Evolutionary conservation across 2,797 vertebrate species (phyloP).

Genomic region (Microctenopoma lineatum): DNA sequence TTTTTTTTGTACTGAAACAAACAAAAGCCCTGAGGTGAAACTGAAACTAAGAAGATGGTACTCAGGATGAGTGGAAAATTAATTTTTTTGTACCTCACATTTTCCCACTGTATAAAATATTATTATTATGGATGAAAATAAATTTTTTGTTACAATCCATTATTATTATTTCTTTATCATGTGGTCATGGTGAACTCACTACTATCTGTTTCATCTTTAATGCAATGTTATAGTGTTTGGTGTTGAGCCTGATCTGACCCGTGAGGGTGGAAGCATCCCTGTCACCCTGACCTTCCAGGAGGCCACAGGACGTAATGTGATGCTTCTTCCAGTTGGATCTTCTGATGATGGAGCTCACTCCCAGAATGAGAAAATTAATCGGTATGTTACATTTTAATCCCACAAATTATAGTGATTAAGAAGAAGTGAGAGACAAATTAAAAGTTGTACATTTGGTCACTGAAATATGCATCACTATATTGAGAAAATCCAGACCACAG

Average conservation of each 20-base stretch:
- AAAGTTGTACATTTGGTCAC: not conserved
- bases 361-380: conserved; percentile 97
- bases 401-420: not conserved
- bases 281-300: conserved; percentile 98
- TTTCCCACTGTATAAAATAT: not conserved
- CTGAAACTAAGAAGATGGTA: no score
- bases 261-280: conserved; percentile 97
- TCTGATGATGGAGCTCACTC: conserved; percentile 97
- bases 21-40: no score
- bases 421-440: not conserved
- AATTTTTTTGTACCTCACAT: not conserved
- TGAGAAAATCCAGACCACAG: not conserved
- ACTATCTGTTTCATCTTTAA: not conserved
- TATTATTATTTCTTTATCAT: not conserved
- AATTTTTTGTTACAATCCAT: not conserved
- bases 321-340: conserved; percentile 95
- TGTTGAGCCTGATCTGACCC: conserved; percentile 94
- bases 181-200: not conserved
- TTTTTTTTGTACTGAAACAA: no score
- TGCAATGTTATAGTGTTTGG: conserved; percentile 88
- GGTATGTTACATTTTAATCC: conserved; percentile 74
- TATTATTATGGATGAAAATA: not conserved
- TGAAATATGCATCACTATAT: not conserved
- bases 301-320: conserved; percentile 95
- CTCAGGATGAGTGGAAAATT: no score